phyloP scores from a whole-genome alignment of 2,113 vertebrate genomes.

The Spizaetus ornatus region DNA sequence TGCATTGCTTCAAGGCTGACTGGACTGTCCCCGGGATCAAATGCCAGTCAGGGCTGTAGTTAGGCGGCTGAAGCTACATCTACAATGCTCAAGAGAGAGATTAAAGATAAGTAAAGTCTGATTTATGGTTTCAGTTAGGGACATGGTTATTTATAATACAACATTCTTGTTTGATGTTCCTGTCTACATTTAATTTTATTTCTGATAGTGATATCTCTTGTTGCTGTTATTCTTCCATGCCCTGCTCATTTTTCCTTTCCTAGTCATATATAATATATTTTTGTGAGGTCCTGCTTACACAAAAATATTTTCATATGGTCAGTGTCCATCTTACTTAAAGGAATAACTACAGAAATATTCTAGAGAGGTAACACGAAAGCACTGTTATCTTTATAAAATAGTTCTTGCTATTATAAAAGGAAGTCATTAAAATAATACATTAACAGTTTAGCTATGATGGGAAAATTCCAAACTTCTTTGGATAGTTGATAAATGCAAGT shows the following conservation, averaged over 20 bases:
- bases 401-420: background rate
- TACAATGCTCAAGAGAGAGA: conserved; percentile 45
- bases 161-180: conserved; percentile 52
- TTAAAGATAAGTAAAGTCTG: conserved; percentile 46
- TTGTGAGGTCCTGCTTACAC: background rate
- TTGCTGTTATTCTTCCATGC: conserved; percentile 33
- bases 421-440: background rate
- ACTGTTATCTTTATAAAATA: background rate
- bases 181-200: conserved; percentile 57
- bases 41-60: conserved; percentile 6
- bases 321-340: background rate
- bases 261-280: conserved; percentile 7
- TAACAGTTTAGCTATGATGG: background rate
- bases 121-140: conserved; percentile 45
- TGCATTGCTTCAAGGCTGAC: background rate
- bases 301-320: conserved; percentile 8
- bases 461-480: background rate
- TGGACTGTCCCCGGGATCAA: background rate
- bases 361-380: background rate
- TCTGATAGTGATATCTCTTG: conserved; percentile 57
- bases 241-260: conserved; percentile 24
- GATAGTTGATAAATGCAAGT: background rate
- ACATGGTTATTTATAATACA: conserved; percentile 46
- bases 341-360: background rate
- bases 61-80: background rate